These are phyloP conservation scores for Hemistola chrysoprasaria DNA, from an alignment of 2,888 invertebrate species.

Conservation along the genomic window DNA sequence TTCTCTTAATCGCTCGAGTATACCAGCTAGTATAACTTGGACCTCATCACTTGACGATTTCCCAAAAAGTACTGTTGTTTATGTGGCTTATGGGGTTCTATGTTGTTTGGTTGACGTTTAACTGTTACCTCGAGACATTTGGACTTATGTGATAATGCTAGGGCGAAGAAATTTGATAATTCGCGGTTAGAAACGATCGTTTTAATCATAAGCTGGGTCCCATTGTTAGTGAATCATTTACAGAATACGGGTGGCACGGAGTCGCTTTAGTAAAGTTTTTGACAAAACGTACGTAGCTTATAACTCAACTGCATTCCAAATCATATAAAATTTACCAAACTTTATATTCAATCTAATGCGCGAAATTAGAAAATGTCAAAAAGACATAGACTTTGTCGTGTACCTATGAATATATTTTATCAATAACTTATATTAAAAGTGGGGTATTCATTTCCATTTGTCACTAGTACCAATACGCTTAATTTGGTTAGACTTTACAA, in stretches of 20 bases:
- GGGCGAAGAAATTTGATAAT: constrained; percentile 80
- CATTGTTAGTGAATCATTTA: constrained; percentile 66
- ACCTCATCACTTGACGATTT: constrained; percentile 38
- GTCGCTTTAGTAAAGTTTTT: constrained; percentile 18
- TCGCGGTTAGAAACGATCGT: constrained; percentile 77
- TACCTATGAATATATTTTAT: too few relatives aligned
- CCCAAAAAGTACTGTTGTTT: constrained; percentile 22
- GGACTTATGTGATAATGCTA: constrained; percentile 79
- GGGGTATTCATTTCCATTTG: too few relatives aligned
- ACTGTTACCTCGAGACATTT: constrained; percentile 72
- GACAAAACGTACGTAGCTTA: too few relatives aligned
- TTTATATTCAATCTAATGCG: too few relatives aligned
- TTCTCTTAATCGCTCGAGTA: constrained; percentile 70
- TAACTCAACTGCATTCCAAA: too few relatives aligned
- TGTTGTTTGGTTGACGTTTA: constrained; percentile 40
- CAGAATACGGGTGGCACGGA: constrained; percentile 47
- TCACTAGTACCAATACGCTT: too few relatives aligned
- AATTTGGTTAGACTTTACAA: too few relatives aligned
- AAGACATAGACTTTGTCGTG: too few relatives aligned
- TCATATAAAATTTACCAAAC: too few relatives aligned
- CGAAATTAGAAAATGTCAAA: too few relatives aligned
- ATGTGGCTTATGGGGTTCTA: constrained; percentile 44
- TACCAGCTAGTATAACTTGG: constrained; percentile 46
- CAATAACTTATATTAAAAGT: too few relatives aligned
- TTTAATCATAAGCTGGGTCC: constrained; percentile 76